A percentile compares a stretch with the other conserved stretches of the same genome.
Evolutionary conservation across 2,113 vertebrate genomes (phyloP).

Genomic region (Mustelus asterias): DNA sequence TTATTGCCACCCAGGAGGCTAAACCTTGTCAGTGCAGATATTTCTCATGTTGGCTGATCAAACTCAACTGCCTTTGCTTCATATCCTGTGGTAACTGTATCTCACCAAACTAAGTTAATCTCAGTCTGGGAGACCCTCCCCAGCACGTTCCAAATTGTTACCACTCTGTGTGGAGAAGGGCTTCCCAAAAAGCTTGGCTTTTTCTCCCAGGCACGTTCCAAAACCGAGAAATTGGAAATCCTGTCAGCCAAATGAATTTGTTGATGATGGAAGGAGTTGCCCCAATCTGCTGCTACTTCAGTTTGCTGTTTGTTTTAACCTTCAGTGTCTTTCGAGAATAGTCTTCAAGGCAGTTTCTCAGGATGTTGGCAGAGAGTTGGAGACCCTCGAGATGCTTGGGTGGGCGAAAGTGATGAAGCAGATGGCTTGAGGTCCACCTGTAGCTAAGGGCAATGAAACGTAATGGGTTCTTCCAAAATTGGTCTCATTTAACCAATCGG

Average conservation of each 20-base stretch:
- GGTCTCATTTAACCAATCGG: slow-evolving; percentile 7
- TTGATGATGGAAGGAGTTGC: background rate
- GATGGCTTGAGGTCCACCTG: slow-evolving; percentile 19
- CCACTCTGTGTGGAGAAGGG: background rate
- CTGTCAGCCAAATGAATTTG: background rate
- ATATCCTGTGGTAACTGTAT: background rate
- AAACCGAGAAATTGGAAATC: background rate
- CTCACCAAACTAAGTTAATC: background rate
- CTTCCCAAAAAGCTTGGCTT: background rate
- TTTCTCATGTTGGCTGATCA: background rate
- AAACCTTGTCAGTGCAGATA: background rate
- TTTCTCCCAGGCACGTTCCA: background rate
- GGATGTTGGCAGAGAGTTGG: background rate
- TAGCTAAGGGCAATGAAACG: slow-evolving; percentile 7
- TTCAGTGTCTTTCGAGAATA: background rate
- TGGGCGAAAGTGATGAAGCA: background rate
- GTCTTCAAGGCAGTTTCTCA: background rate
- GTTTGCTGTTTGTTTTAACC: background rate
- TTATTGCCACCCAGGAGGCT: background rate
- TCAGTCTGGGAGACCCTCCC: background rate
- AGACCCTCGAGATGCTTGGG: background rate
- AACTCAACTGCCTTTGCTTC: background rate
- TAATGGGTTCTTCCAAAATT: slow-evolving; percentile 3
- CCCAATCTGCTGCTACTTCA: background rate
- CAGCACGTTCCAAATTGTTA: background rate